Conservation (phyloP, 2,888 invertebrate species). For the Phengaris arion region DNA sequence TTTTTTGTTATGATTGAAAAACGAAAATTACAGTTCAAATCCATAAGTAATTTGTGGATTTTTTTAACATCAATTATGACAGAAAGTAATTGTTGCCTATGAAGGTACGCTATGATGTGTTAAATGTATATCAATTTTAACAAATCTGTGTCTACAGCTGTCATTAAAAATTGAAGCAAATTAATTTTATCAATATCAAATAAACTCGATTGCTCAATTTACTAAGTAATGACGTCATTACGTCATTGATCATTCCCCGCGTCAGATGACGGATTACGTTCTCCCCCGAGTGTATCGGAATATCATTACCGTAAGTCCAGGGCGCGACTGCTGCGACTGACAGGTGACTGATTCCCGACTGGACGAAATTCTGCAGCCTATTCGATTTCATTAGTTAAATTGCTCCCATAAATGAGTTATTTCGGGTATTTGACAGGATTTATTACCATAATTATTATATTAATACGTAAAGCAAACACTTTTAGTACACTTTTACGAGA, state of each 20-base stretch:
- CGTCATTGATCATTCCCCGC: constrained; percentile 40
- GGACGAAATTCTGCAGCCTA: constrained; percentile 19
- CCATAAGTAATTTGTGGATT: no score
- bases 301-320: constrained; percentile 67
- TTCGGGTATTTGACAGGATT: neutral
- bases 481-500: no score
- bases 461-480: no score
- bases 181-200: neutral
- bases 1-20: no score
- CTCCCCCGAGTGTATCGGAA: constrained; percentile 68
- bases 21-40: no score
- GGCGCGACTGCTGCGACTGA: constrained; percentile 52
- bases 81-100: no score
- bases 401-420: neutral
- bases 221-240: neutral
- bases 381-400: constrained; percentile 21
- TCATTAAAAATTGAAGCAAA: no score
- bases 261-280: constrained; percentile 52
- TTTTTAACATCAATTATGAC: no score
- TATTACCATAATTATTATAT: neutral
- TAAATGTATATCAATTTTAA: no score
- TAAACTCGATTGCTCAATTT: neutral
- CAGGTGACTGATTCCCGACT: constrained; percentile 59
- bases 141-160: no score
- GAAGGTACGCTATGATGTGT: no score